Evolutionary conservation across 2,888 invertebrate species (phyloP).

Genomic region (Diarsia dahlii): DNA sequence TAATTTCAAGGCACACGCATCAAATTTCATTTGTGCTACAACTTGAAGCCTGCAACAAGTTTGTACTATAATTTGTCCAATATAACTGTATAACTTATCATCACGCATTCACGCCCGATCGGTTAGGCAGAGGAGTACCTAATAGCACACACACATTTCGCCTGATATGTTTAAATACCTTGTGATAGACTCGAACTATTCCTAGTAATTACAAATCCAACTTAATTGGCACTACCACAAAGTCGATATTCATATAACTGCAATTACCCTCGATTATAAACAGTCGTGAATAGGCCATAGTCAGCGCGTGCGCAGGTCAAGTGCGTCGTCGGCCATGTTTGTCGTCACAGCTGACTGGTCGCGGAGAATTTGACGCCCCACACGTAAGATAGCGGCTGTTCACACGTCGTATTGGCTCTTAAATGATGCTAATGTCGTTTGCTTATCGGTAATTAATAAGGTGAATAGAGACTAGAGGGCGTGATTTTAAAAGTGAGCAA

Average conservation of each 20-base stretch:
- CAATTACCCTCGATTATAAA: not conserved
- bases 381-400: conserved; percentile 42
- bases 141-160: no score
- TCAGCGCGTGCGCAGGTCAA: conserved; percentile 63
- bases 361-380: conserved; percentile 64
- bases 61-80: not conserved
- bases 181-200: not conserved
- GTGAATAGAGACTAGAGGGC: no score
- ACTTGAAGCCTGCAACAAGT: not conserved
- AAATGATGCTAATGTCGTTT: conserved; percentile 15
- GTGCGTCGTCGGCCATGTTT: conserved; percentile 60
- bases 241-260: not conserved
- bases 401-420: conserved; percentile 32
- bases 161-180: no score
- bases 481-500: no score
- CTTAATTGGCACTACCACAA: not conserved
- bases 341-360: conserved; percentile 64
- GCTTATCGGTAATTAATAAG: conserved; percentile 11
- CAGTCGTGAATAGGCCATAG: not conserved
- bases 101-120: no score
- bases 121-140: no score
- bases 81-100: no score
- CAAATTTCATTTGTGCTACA: not conserved
- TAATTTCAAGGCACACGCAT: not conserved
- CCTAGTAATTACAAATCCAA: not conserved